These are phyloP conservation scores for Entosphenus tridentatus DNA, from an alignment of 2,113 vertebrate species.

Conservation along the genomic window DNA sequence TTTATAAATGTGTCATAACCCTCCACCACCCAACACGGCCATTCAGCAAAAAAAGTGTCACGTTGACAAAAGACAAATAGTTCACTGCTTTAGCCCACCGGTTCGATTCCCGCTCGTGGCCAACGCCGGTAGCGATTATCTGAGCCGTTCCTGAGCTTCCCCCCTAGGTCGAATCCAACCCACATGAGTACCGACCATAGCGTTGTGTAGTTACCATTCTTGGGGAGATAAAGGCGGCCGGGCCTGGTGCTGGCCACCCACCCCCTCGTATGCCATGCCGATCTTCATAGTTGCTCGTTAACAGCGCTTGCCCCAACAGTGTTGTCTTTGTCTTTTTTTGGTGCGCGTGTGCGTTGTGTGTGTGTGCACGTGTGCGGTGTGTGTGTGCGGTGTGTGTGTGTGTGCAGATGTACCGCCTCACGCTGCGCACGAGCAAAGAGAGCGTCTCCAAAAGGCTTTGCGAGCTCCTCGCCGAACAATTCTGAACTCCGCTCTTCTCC, in stretches of 20 bases:
- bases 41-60: no score
- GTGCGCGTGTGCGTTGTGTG: background rate
- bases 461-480: conserved; percentile 52
- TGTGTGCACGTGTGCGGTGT: background rate
- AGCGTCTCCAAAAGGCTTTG: conserved; percentile 50
- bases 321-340: background rate
- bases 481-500: conserved; percentile 17
- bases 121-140: no score
- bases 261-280: background rate
- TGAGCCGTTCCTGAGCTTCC: no score
- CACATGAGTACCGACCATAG: no score
- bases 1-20: no score
- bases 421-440: conserved; percentile 71
- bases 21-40: no score
- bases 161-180: no score
- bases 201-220: no score
- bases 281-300: background rate
- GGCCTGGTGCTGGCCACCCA: background rate
- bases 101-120: no score
- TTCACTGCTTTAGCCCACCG: no score
- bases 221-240: background rate
- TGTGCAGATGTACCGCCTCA: conserved; percentile 61
- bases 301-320: background rate
- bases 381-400: background rate
- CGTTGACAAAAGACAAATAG: no score